Evolutionary conservation across 2,113 vertebrate species (phyloP).

Genomic region (Myodes glareolus): DNA sequence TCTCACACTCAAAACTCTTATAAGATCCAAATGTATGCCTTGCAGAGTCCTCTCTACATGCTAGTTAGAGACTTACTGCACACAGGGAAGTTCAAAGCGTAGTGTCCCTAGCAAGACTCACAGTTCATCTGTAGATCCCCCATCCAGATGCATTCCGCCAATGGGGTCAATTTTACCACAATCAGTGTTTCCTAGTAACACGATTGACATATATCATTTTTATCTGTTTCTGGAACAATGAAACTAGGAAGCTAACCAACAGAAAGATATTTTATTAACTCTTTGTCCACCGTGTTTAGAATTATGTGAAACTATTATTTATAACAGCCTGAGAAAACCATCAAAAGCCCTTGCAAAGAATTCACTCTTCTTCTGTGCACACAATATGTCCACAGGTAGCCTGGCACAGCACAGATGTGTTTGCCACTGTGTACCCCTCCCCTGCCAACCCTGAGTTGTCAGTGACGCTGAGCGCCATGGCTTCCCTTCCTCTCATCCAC

Average conservation of each 20-base stretch:
- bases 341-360: not conserved
- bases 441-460: not conserved
- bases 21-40: not conserved
- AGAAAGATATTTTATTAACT: constrained; percentile 59
- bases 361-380: not conserved
- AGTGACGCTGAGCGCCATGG: not conserved
- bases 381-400: not conserved
- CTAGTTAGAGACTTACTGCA: not conserved
- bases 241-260: constrained; percentile 70
- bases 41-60: not conserved
- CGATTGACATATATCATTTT: constrained; percentile 74
- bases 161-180: constrained; percentile 57
- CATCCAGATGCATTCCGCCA: constrained; percentile 28
- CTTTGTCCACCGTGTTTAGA: not conserved
- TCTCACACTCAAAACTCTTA: not conserved
- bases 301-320: constrained; percentile 24
- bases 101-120: not conserved
- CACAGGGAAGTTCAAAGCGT: not conserved
- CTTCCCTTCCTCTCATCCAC: not conserved
- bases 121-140: not conserved
- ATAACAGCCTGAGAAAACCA: not conserved
- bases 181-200: constrained; percentile 66
- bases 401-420: not conserved
- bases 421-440: not conserved
- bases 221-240: constrained; percentile 71